Evolutionary conservation across 2,113 vertebrate species (phyloP).

Genomic region (Saguinus imperator): DNA sequence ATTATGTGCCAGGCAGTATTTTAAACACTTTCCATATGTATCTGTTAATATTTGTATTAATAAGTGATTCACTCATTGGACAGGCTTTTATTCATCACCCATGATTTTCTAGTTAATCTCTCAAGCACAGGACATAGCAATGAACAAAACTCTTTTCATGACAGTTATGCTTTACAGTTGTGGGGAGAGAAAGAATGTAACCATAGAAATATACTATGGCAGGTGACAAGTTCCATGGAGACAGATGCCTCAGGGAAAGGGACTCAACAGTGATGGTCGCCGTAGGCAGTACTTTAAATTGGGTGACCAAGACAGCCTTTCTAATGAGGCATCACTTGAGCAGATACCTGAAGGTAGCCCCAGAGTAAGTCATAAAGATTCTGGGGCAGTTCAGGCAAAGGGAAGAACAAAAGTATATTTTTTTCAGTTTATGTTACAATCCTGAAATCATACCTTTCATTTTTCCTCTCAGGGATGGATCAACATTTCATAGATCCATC

Average conservation of each 20-base stretch:
- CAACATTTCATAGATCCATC: neutral
- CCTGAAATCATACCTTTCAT: neutral
- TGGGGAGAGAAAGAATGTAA: neutral
- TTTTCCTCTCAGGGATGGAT: neutral
- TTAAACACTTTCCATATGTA: neutral
- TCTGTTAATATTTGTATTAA: constrained; percentile 1
- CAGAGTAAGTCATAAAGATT: neutral
- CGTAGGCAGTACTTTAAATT: neutral
- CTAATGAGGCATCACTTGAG: neutral
- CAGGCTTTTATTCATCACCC: neutral
- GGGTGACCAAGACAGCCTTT: neutral
- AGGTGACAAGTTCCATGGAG: neutral
- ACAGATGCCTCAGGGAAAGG: neutral
- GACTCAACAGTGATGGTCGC: neutral
- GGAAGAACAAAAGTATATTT: neutral
- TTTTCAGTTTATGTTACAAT: neutral
- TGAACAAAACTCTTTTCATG: neutral
- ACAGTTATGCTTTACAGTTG: neutral
- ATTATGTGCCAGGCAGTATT: neutral
- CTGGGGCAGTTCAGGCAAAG: neutral
- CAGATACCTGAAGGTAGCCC: neutral
- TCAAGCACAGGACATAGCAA: neutral
- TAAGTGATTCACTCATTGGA: neutral
- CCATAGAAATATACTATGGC: neutral
- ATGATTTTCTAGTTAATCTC: neutral